Evolutionary conservation across 2,888 invertebrate genomes (phyloP).

Genomic region (Allacma fusca): DNA sequence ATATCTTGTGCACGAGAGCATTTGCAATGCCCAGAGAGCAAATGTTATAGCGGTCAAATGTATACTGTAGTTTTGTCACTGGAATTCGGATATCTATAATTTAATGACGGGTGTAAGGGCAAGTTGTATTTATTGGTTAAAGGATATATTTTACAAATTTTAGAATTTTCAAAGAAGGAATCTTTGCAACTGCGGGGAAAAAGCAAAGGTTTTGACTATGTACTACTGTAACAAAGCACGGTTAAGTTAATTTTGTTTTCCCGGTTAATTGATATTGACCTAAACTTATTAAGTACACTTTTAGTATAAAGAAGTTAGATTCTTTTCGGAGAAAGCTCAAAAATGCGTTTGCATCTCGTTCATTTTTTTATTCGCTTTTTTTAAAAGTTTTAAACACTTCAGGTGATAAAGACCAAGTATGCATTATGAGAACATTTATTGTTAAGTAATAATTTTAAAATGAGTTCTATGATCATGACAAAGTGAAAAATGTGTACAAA

Average conservation of each 20-base stretch:
- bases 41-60: no score
- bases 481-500: conserved; percentile 18
- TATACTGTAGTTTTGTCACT: no score
- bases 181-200: neutral
- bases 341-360: conserved; percentile 1
- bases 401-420: neutral
- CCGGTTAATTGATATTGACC: no score
- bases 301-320: no score
- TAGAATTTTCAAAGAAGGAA: neutral
- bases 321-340: neutral
- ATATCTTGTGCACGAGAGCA: no score
- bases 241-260: neutral
- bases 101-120: no score
- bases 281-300: neutral
- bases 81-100: no score
- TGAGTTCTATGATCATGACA: neutral
- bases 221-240: neutral
- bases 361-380: neutral
- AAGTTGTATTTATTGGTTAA: no score
- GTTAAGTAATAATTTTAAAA: no score
- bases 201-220: neutral
- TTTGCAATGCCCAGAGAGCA: no score
- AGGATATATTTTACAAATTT: no score
- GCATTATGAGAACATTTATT: no score
- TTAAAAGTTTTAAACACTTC: neutral